A percentile compares a stretch with the other conserved stretches of the same genome.
Evolutionary conservation across 1,140 invertebrate species (phyloP).

Genomic region (Pomacea maculata): DNA sequence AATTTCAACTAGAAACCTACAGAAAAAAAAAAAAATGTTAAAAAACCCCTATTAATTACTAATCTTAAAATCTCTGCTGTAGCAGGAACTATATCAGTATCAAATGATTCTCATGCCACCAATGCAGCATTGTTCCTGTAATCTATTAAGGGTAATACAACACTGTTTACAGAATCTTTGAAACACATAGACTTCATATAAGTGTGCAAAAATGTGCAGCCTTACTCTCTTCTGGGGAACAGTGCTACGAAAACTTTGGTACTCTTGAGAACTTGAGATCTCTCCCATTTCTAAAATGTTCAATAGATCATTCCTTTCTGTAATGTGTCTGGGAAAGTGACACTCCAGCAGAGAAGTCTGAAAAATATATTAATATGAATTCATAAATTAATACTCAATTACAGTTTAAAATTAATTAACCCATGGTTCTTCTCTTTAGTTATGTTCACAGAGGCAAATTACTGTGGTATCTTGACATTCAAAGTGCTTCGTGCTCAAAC

Average conservation of each 20-base stretch:
- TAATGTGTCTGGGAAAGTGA: no score
- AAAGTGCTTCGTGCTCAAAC: no score
- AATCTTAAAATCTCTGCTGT: neutral
- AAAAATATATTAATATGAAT: no score
- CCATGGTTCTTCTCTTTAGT: no score
- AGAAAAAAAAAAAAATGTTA: neutral
- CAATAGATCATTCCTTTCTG: no score
- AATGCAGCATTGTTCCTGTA: neutral
- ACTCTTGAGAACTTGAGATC: slow-evolving; percentile 75
- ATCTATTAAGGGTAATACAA: neutral
- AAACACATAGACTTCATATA: no score
- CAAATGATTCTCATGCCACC: neutral
- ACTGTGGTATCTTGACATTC: no score
- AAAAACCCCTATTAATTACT: neutral
- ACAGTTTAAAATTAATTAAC: no score
- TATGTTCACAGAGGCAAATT: no score
- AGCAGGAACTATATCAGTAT: neutral
- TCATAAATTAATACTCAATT: no score
- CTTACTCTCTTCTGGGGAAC: slow-evolving; percentile 74
- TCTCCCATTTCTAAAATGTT: slow-evolving; percentile 40
- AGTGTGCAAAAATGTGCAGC: no score
- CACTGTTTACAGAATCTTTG: neutral
- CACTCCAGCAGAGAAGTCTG: no score
- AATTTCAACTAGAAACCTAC: neutral
- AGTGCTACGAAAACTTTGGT: slow-evolving; percentile 85